Evolutionary conservation across 2,113 vertebrate genomes (phyloP), one percentile per base, ranked within the genome.

Genomic region (Gallinago paraguaiae): DNA sequence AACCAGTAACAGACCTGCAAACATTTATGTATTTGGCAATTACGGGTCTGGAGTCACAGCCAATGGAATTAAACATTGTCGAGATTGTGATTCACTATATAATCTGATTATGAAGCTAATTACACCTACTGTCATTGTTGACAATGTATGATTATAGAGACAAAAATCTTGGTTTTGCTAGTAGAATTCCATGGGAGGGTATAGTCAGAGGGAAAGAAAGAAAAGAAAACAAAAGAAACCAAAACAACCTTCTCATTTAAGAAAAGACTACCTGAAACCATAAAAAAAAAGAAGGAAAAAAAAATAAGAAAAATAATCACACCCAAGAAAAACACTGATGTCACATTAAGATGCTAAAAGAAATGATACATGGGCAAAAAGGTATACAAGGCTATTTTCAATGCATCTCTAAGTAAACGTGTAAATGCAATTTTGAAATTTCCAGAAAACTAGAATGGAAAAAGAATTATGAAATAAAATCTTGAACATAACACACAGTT

Each of bases 61-160:
- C 88, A 93, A 46, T 60, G 24, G 41, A 94, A 82, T 76, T 41
- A 96, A 93, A 94, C 65, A 72, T 57, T 59, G 50, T 53, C 81
- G 86, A 95, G 61, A 93, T 0, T 86, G 35, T 22, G 35, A 89
- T 84, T 86, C 83, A 19, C 46, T 31, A 94, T 88, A 92, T 79
- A 92, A 91, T 92, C 80, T 94, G 57, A 64, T 96, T 95, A 89
- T 68, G 83, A 86, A 96, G 53, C 65, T 96, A 93, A 95, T 94
- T 96, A 93, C 78, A 93, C 31, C 61, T 82, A 72, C 86, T 93
- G 80, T 93, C 90, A 24, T 23, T 92, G 88, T 33, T 84, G 60
- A 93, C 76, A 84, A 54, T 53, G 25, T 76, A 86, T 71, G 37
- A 68, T 92, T 78, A 94, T 14, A 75, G 78, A 95, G 82, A 96